Base-by-base conservation (phyloP, 2,113 vertebrate genomes). In the Pipa parva region DNA sequence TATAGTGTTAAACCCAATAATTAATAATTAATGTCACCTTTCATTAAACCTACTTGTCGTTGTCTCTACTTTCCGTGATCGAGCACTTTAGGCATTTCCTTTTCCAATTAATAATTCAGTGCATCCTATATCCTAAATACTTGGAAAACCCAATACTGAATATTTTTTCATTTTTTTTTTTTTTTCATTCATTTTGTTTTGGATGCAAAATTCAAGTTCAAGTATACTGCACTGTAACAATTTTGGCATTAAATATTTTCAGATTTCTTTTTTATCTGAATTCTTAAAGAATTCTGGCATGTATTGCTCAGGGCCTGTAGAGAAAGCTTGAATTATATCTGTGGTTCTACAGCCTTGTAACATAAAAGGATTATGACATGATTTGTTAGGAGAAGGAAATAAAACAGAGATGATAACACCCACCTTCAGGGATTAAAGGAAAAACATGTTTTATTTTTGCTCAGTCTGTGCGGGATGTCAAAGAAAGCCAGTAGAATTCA, bases 401-500 rank as follows among this genome's bases (percentile, higher is more conserved):
- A 63, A 64, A 45, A 21, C 21, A 20, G 33, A 5, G 24, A 27
- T 64, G 33, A 42, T 22, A 12, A 37, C 48, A 52, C 21, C 17
- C 8, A 26, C 25, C 62, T 45, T 26, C 61, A 39, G 11, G 17
- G 15, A 63, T 64, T 55, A 39, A 42, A 64, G 52, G 15, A 29
- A n/a, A n/a, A 63, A 54, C n/a, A 29, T 21, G 39, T 55, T 26
- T 54, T 48, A 17, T 21, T 64, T 36, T 64, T 54, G n/a, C n/a
- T n/a, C n/a, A n/a, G n/a, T n/a, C 37, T 55, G 33, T 22, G 37
- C 17, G 42, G 33, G 26, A 55, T 55, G 55, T 24, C 24, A 15
- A 39, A 48, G 59, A 26, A 62, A 46, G 46, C 26, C 48, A 39
- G 26, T 42, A 62, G 26, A 49, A 31, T 49, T 48, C 42, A 62